A percentile compares a stretch with the other conserved stretches of the same genome.
These are phyloP conservation scores for Petrosia ficiformis DNA, from an alignment of 37 sponge, comb jelly and placozoan genomes.

Conservation along the genomic window DNA sequence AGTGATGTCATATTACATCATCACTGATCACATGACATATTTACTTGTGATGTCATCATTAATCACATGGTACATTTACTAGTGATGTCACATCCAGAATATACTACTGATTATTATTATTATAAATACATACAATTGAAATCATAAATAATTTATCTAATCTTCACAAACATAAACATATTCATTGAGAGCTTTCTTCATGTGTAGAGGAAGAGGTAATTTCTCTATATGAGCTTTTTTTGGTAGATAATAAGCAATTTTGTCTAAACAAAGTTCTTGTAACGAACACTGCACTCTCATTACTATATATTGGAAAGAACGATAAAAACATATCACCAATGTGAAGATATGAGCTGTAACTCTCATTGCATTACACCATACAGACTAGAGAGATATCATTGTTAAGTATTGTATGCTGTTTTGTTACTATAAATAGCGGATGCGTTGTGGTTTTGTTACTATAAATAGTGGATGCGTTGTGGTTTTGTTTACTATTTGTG, in stretches of 20 bases:
- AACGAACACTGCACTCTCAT: slow-evolving; percentile 48
- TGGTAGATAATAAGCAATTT: slow-evolving; percentile 22
- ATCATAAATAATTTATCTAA: no score
- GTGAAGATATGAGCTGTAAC: no score
- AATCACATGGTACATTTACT: not conserved
- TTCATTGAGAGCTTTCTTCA: not conserved
- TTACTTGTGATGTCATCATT: not conserved
- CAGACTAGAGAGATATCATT: no score
- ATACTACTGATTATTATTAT: not conserved
- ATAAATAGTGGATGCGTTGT: no score
- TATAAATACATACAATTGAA: not conserved
- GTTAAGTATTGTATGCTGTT: no score
- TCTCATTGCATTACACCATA: no score
- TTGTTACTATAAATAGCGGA: no score
- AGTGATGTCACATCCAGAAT: not conserved
- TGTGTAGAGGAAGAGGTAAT: slow-evolving; percentile 33
- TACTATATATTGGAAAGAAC: slow-evolving; percentile 11
- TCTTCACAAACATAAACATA: not conserved
- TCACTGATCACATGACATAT: no score
- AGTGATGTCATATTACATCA: no score
- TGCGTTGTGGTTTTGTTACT: no score
- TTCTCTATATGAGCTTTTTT: not conserved
- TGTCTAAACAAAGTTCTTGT: slow-evolving; percentile 37
- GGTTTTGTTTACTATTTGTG: no score
- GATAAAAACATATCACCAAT: no score